Base-by-base conservation (phyloP, 1,140 invertebrate species). In the Zelostemma sp. region DNA sequence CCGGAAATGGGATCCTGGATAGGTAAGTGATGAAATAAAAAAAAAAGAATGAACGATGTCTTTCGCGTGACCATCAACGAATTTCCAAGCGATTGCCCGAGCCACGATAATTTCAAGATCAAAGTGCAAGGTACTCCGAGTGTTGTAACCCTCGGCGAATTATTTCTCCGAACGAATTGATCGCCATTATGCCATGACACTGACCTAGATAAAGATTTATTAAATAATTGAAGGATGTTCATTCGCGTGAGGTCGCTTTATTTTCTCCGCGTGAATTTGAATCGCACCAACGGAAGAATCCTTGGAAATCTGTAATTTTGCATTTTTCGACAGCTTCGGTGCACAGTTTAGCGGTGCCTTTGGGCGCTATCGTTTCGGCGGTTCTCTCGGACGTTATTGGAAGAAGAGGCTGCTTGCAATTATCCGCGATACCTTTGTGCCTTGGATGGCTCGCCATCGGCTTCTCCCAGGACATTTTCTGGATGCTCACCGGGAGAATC, bases 1-100 rank as follows among this genome's bases (percentile, higher is more conserved):
- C 74, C 86, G n/a, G 87, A 89, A 45, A 86, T 87, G 65, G 89
- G 90, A 9, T 91, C 90, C 1, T 91, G 90, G 90, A 90, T 91
- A 59, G 89, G 90, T 91, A 74, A 75, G 77, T 61, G 45, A 21
- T 6, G 8, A 28, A 28, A 8, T 28, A 8, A 28, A 3, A 3
- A 28, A 28, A 28, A 8, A 28, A 28, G 25, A 28, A 8, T 43
- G 1, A n/a, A 6, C 9, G n/a, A 17, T 6, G 17, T 53, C 1
- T 40, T 14, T 56, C 25, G 21, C n/a, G 41, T 21, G 31, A n/a
- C n/a, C n/a, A n/a, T n/a, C n/a, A n/a, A n/a, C n/a, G n/a, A 21
- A 19, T 47, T 47, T 17, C 19, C 1, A 11, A 5, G n/a, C 47
- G n/a, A 8, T 47, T 40, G 8, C 35, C 45, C 40, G 41, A 21